Evolutionary conservation across 1,140 invertebrate species (phyloP).

Genomic region (Drepana arcuata): DNA sequence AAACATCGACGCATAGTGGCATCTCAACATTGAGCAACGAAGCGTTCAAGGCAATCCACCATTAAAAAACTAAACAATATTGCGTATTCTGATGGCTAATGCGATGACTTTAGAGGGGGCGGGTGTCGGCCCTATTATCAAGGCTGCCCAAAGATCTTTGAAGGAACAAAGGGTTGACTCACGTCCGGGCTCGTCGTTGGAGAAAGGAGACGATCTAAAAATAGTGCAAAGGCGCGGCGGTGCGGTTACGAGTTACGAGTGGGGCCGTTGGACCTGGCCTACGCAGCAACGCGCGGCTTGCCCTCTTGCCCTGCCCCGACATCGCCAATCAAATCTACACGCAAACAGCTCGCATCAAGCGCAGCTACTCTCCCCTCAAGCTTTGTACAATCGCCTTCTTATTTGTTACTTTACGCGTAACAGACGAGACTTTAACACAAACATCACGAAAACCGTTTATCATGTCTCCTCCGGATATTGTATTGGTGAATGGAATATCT

Average conservation of each 20-base stretch:
- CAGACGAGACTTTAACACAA: too few species aligned
- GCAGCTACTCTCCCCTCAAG: not conserved
- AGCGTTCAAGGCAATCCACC: slow-evolving; percentile 48
- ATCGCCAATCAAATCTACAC: too few species aligned
- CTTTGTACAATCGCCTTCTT: too few species aligned
- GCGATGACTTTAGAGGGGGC: slow-evolving; percentile 23
- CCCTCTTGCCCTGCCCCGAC: slow-evolving; percentile 1
- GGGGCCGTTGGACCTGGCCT: slow-evolving; percentile 32
- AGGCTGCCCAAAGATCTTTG: too few species aligned
- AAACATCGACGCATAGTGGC: slow-evolving; percentile 32
- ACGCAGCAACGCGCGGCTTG: slow-evolving; percentile 17
- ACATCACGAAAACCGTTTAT: too few species aligned
- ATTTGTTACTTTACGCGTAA: too few species aligned
- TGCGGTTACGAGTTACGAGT: too few species aligned
- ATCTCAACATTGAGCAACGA: slow-evolving; percentile 45
- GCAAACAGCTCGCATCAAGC: slow-evolving; percentile 6
- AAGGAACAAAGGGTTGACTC: slow-evolving; percentile 49
- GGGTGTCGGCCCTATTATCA: too few species aligned
- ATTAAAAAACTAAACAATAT: slow-evolving; percentile 59
- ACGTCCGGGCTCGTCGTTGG: slow-evolving; percentile 30
- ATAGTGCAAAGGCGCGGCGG: slow-evolving; percentile 31
- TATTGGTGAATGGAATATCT: too few species aligned
- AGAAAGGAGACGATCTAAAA: slow-evolving; percentile 38
- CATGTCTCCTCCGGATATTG: too few species aligned
- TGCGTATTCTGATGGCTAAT: slow-evolving; percentile 39